Evolutionary conservation across 2,113 vertebrate species (phyloP).

Genomic region (Dipodomys ordii): DNA sequence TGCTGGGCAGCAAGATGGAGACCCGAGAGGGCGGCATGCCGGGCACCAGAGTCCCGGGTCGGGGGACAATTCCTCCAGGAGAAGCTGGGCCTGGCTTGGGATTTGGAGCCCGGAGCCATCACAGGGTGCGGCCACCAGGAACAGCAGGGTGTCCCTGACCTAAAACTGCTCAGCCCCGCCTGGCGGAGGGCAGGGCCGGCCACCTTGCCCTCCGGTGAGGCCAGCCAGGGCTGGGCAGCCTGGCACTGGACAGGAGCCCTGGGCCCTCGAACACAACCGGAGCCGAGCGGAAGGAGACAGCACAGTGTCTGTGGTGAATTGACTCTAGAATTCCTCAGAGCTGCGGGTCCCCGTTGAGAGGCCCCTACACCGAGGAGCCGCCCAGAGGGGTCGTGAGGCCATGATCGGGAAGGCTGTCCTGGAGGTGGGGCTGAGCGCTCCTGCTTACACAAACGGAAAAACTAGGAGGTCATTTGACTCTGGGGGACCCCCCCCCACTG

Average conservation of each 20-base stretch:
- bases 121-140: too few species aligned
- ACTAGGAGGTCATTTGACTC: conserved; percentile 30
- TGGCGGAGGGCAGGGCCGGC: too few species aligned
- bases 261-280: accelerated
- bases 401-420: background rate
- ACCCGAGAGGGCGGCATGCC: background rate
- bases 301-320: background rate
- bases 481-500: background rate
- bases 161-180: too few species aligned
- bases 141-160: too few species aligned
- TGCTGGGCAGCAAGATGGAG: background rate
- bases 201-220: too few species aligned
- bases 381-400: background rate
- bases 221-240: too few species aligned
- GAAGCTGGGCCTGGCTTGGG: too few species aligned
- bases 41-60: too few species aligned
- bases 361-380: background rate
- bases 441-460: conserved; percentile 51
- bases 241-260: background rate
- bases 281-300: accelerated
- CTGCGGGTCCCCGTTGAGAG: too few species aligned
- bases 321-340: background rate
- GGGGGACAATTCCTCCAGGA: too few species aligned
- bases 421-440: conserved; percentile 8
- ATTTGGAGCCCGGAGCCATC: too few species aligned